These are phyloP conservation scores for Leucophenga varia DNA, from an alignment of 1,140 invertebrate species.

Conservation along the genomic window DNA sequence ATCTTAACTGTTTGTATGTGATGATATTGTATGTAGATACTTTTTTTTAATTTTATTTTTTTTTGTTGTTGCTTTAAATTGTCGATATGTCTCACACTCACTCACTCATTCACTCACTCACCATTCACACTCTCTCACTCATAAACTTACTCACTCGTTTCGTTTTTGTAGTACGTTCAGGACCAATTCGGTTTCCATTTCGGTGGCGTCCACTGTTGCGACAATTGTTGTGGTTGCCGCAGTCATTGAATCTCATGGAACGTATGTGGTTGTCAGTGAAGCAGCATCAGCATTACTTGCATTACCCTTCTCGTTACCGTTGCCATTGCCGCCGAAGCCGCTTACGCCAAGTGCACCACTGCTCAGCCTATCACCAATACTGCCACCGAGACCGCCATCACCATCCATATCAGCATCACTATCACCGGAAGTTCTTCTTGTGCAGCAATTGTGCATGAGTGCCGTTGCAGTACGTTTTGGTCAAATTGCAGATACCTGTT, in stretches of 20 bases:
- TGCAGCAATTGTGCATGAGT: conserved; percentile 20
- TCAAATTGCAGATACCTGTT: conserved; percentile 57
- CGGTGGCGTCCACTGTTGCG: conserved; percentile 43
- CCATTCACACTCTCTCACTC: too few species aligned
- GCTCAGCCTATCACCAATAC: too few species aligned
- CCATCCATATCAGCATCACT: conserved; percentile 25
- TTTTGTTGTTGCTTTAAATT: too few species aligned
- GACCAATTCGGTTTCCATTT: conserved; percentile 48
- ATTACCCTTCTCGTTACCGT: background rate
- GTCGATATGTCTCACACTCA: too few species aligned
- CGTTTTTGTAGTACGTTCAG: too few species aligned
- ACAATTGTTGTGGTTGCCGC: conserved; percentile 43
- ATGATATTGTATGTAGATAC: too few species aligned
- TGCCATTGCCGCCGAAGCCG: background rate
- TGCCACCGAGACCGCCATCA: conserved; percentile 21
- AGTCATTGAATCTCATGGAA: conserved; percentile 54
- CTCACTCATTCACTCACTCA: too few species aligned
- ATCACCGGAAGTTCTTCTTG: too few species aligned
- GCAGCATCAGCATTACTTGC: conserved; percentile 43
- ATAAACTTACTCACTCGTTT: too few species aligned
- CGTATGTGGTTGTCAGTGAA: conserved; percentile 41
- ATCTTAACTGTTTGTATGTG: conserved; percentile 16
- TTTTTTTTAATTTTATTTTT: too few species aligned
- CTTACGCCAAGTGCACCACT: too few species aligned
- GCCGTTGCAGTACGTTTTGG: conserved; percentile 39